Evolutionary conservation across 2,888 invertebrate genomes (phyloP), one percentile per base, ranked within the genome.

Genomic region (Pandemis corylana): DNA sequence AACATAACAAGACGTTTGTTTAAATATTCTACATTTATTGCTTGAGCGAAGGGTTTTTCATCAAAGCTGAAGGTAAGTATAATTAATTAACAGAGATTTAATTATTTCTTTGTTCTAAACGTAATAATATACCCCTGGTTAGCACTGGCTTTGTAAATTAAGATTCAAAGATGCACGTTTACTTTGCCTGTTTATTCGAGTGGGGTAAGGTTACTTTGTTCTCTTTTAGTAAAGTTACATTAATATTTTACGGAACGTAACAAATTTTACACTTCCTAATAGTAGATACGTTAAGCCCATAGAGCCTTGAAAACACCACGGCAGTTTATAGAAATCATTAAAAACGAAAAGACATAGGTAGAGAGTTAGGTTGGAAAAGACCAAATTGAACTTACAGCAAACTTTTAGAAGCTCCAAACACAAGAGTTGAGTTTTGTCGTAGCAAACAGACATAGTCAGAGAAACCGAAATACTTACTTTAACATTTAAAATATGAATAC

Each of bases 21-120:
- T 1, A 53, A 49, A 53, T 64, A 53, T 56, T n/a, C 20, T n/a
- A 12, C 64, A 7, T 20, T 51, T 15, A 64, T 64, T 71, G n/a
- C 56, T 71, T 15, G 10, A 56, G 64, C 9, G 13, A 44, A 64
- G 9, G 44, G 64, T 44, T 42, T 28, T 53, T 67, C 36, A 36
- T 44, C n/a, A 28, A 42, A 65, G 44, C 20, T n/a, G 42, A 65
- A 51, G 44, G 36, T 44, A 44, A 42, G 44, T 56, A 53, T 20
- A 68, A 49, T 68, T 65, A 64, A 71, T 71, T 56, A 56, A 64
- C 53, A 46, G n/a, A 53, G 42, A 71, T 46, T 65, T 65, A 70
- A 65, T 65, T 71, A 56, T 64, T 20, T 46, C 59, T 59, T 59
- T 59, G 59, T 59, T 59, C 28, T 28, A 59, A 59, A 59, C 59